Evolutionary conservation across 37 sponge, comb jelly and placozoan species (phyloP).

Genomic region (Haliclona indistincta): DNA sequence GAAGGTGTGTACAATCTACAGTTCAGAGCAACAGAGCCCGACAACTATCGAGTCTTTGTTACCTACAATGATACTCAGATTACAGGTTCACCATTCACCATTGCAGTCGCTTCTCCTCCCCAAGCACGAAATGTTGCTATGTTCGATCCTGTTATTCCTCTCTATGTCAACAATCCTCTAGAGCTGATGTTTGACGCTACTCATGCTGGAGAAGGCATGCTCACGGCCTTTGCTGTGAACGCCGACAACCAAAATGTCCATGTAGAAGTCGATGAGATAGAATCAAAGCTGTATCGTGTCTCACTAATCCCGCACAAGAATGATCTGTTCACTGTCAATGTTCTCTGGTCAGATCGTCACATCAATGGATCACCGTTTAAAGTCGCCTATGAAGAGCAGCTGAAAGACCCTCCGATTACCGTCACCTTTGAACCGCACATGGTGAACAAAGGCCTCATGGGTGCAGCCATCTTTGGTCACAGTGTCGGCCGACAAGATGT

Average conservation of each 20-base stretch:
- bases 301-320: constrained; percentile 37
- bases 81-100: constrained; percentile 63
- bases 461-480: constrained; percentile 32
- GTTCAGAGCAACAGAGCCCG: constrained; percentile 39
- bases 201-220: constrained; percentile 56
- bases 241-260: not conserved
- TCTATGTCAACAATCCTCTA: constrained; percentile 21
- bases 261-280: constrained; percentile 19
- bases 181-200: constrained; percentile 65
- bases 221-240: constrained; percentile 21
- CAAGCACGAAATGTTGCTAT: constrained; percentile 30
- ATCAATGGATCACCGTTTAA: constrained; percentile 56
- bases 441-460: constrained; percentile 11
- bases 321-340: constrained; percentile 33
- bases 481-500: constrained; percentile 6
- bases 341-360: constrained; percentile 36
- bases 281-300: constrained; percentile 25
- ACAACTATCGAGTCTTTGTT: constrained; percentile 61
- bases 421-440: constrained; percentile 48
- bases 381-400: constrained; percentile 37
- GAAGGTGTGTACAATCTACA: constrained; percentile 47
- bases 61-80: constrained; percentile 41
- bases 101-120: constrained; percentile 36
- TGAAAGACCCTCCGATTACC: constrained; percentile 32
- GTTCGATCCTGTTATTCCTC: constrained; percentile 62